Evolutionary conservation across 2,113 vertebrate species (phyloP).

Genomic region (Salvelinus sp.): DNA sequence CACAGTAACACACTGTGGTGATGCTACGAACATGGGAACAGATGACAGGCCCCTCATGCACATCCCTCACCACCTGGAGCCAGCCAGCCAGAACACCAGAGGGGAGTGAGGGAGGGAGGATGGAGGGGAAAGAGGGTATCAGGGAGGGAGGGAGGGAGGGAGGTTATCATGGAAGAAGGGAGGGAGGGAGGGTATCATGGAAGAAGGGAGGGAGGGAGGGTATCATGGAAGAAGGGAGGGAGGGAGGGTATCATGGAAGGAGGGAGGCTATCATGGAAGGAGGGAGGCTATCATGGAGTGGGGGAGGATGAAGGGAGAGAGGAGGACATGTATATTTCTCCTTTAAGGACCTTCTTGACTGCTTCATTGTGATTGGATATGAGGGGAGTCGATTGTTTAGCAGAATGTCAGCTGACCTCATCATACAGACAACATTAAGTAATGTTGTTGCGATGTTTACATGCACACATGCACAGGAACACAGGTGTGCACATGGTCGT

Average conservation of each 20-base stretch:
- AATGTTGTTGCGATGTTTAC: background rate
- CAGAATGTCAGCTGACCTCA: background rate
- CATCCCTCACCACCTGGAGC: constrained; percentile 77
- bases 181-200: too few relatives aligned
- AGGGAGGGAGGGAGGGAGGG: too few relatives aligned
- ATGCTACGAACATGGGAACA: constrained; percentile 66
- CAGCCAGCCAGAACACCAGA: constrained; percentile 72
- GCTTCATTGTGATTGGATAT: too few relatives aligned
- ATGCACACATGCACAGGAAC: background rate
- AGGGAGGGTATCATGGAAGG: too few relatives aligned
- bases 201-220: constrained; percentile 49
- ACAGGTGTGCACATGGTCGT: background rate
- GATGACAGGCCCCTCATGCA: constrained; percentile 60
- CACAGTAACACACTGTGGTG: constrained; percentile 34
- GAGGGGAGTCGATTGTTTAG: background rate
- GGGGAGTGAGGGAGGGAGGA: constrained; percentile 53
- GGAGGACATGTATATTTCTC: constrained; percentile 16
- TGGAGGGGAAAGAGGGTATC: background rate
- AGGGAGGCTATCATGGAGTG: too few relatives aligned
- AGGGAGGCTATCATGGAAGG: too few relatives aligned
- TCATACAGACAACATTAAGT: background rate
- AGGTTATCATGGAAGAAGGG: too few relatives aligned
- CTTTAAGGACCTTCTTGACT: too few relatives aligned
- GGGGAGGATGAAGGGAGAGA: background rate
- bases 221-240: background rate